Conservation (phyloP, 2,888 invertebrate species). For the Phlogophora meticulosa region DNA sequence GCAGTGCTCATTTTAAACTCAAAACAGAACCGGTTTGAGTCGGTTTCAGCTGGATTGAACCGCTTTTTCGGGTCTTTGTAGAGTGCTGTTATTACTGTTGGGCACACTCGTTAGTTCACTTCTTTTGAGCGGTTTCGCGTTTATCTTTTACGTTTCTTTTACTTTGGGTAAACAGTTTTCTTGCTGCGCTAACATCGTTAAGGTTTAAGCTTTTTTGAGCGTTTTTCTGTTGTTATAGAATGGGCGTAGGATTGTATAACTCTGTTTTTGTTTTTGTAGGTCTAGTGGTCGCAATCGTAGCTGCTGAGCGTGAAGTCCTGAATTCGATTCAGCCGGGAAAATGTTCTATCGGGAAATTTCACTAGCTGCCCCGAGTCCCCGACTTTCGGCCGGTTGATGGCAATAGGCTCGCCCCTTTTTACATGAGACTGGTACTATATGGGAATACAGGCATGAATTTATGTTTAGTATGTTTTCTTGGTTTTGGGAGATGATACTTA, state of each 20-base stretch:
- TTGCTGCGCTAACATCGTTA: slow-evolving; percentile 5
- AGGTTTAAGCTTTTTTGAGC: background rate
- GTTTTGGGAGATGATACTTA: background rate
- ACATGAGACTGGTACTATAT: no score
- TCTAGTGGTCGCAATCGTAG: no score
- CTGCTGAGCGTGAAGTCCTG: no score
- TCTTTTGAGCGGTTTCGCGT: slow-evolving; percentile 36
- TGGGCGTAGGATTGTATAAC: background rate
- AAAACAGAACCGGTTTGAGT: slow-evolving; percentile 44
- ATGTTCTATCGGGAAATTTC: no score
- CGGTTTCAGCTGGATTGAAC: slow-evolving; percentile 40
- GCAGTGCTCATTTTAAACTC: slow-evolving; percentile 45
- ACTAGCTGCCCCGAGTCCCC: no score
- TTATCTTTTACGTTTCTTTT: slow-evolving; percentile 20
- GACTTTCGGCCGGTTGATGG: no score
- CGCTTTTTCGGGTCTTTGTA: slow-evolving; percentile 31
- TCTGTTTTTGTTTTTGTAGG: background rate
- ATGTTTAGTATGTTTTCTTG: background rate
- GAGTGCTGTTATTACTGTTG: slow-evolving; percentile 41
- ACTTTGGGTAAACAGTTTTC: slow-evolving; percentile 24
- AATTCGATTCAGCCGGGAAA: no score
- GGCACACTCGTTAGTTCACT: slow-evolving; percentile 37
- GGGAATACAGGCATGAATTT: no score
- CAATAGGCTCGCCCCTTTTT: no score
- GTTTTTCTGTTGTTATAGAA: background rate